Evolutionary conservation across 2,888 invertebrate genomes (phyloP).

Genomic region (Boloria euphrosyne): DNA sequence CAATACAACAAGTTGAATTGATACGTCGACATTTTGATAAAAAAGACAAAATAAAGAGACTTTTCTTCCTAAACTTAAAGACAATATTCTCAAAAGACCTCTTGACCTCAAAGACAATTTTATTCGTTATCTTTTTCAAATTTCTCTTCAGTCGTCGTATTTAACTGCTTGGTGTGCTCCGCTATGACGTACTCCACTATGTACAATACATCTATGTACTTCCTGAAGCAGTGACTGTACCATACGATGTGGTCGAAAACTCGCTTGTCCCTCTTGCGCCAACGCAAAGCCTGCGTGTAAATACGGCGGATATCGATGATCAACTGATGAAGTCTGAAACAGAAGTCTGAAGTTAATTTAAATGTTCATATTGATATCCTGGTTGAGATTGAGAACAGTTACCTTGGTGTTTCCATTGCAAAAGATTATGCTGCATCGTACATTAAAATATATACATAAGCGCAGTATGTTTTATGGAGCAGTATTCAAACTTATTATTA

Average conservation of each 20-base stretch:
- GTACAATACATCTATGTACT: constrained; percentile 53
- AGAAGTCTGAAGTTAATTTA: no score
- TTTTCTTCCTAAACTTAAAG: no score
- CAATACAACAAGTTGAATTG: no score
- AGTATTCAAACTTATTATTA: no score
- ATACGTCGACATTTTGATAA: no score
- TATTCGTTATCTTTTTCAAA: no score
- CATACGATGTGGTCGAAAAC: constrained; percentile 40
- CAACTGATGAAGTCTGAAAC: constrained; percentile 46
- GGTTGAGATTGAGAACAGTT: not conserved
- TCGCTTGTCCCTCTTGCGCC: not conserved
- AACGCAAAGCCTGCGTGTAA: constrained; percentile 30
- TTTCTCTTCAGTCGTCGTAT: not conserved
- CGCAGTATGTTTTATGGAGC: no score
- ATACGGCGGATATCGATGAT: constrained; percentile 41
- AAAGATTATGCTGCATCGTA: no score
- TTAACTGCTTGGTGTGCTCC: constrained; percentile 28
- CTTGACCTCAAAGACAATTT: no score
- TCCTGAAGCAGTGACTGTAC: constrained; percentile 46
- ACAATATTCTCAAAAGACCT: no score
- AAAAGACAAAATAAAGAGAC: no score
- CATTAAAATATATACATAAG: no score
- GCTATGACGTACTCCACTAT: constrained; percentile 47
- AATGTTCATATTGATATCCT: not conserved
- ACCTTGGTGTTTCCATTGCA: not conserved